Evolutionary conservation across 2,113 vertebrate genomes (phyloP).

Genomic region (Hepsetus odoe): DNA sequence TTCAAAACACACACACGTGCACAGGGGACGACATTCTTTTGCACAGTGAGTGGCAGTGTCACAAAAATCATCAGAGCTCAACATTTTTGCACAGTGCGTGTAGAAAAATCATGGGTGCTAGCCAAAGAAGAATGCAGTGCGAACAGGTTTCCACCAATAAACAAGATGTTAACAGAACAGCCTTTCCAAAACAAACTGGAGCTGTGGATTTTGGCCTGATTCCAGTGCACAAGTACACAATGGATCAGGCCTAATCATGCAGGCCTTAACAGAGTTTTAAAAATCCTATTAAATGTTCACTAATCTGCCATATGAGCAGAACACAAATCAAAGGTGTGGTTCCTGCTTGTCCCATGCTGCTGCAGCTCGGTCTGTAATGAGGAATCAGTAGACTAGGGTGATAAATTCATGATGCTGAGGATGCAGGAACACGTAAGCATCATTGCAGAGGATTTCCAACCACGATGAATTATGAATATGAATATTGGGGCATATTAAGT

Average conservation of each 20-base stretch:
- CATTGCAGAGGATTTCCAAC: neutral
- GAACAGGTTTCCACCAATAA: neutral
- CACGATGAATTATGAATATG: conserved; percentile 31
- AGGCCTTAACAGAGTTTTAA: conserved; percentile 51
- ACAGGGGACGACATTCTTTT: too few species aligned
- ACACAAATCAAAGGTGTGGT: conserved; percentile 47
- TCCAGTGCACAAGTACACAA: neutral
- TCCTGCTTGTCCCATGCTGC: conserved; percentile 15
- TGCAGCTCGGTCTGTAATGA: conserved; percentile 2
- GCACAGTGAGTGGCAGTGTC: too few species aligned
- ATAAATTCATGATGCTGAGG: conserved; percentile 11
- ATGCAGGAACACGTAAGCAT: conserved; percentile 1
- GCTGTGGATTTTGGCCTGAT: neutral
- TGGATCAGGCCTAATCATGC: conserved; percentile 36
- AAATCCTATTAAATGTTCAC: conserved; percentile 62
- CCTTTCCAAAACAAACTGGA: too few species aligned
- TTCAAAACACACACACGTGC: too few species aligned
- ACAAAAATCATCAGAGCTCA: too few species aligned
- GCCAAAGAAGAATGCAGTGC: too few species aligned
- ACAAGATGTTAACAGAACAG: too few species aligned
- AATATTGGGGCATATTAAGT: neutral
- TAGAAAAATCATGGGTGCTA: too few species aligned
- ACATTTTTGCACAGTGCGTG: too few species aligned
- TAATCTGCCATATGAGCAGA: conserved; percentile 54
- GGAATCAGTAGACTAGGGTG: neutral